Evolutionary conservation across 2,888 invertebrate species (phyloP).

Genomic region (Drosophila setosimentum): DNA sequence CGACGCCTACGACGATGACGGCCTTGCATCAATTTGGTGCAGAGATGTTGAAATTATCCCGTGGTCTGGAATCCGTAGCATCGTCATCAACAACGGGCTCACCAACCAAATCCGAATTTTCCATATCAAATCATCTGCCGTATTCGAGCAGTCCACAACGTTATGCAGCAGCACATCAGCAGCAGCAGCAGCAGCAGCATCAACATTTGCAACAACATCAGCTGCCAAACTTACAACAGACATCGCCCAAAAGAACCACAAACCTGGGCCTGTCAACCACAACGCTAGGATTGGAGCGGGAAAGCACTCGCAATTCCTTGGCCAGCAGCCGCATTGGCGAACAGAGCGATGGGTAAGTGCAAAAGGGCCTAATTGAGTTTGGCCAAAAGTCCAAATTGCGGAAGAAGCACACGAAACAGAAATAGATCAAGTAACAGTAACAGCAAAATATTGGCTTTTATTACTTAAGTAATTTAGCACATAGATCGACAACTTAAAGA

Average conservation of each 20-base stretch:
- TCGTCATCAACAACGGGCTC: slow-evolving; percentile 83
- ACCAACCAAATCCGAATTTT: slow-evolving; percentile 83
- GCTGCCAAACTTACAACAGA: slow-evolving; percentile 53
- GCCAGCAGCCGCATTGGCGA: slow-evolving; percentile 72
- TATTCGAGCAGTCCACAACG: slow-evolving; percentile 75
- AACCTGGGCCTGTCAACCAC: slow-evolving; percentile 60
- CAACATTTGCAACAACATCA: slow-evolving; percentile 24
- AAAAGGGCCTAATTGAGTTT: slow-evolving; percentile 15
- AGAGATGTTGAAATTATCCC: slow-evolving; percentile 93
- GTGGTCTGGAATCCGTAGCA: slow-evolving; percentile 91
- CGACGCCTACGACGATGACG: slow-evolving; percentile 93
- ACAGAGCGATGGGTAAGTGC: slow-evolving; percentile 69
- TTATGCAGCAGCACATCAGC: slow-evolving; percentile 39
- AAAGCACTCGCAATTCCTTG: slow-evolving; percentile 70
- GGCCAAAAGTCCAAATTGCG: slow-evolving; percentile 4
- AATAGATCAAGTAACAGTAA: not conserved
- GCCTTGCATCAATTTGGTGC: slow-evolving; percentile 94
- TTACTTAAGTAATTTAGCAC: not conserved
- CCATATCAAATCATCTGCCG: slow-evolving; percentile 75
- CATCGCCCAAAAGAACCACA: slow-evolving; percentile 48
- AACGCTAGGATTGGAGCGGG: slow-evolving; percentile 64
- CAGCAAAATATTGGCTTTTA: not conserved
- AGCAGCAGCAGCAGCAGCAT: slow-evolving; percentile 50
- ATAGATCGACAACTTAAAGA: not conserved
- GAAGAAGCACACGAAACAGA: slow-evolving; percentile 5